Percentiles rank a stretch among this genome's conserved stretches.
Conservation (phyloP, 2,888 invertebrate genomes). For the Oxycera nigricornis region DNA sequence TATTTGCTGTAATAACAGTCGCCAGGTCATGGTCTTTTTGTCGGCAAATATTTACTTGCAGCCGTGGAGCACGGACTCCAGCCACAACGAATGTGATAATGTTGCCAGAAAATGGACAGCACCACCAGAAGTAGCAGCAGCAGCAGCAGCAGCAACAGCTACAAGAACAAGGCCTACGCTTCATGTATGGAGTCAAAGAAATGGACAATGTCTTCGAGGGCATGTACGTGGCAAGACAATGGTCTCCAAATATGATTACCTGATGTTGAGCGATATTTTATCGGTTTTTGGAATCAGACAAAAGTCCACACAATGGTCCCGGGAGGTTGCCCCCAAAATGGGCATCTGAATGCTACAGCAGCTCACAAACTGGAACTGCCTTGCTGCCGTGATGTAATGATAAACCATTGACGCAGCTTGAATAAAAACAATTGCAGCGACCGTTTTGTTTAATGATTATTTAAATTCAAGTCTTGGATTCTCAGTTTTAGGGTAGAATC, state of each 20-base stretch:
- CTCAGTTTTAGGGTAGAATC: not conserved
- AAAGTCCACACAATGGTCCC: not conserved
- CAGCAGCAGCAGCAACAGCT: not conserved
- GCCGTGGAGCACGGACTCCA: not conserved
- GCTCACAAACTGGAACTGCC: not conserved
- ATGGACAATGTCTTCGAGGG: slow-evolving; percentile 10
- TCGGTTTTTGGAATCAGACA: slow-evolving; percentile 33
- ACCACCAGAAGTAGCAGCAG: not conserved
- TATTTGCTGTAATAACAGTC: slow-evolving; percentile 42
- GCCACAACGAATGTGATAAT: not conserved
- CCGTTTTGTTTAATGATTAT: not conserved
- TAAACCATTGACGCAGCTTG: slow-evolving; percentile 31
- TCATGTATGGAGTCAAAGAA: not conserved
- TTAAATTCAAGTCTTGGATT: slow-evolving; percentile 28
- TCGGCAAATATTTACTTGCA: slow-evolving; percentile 41
- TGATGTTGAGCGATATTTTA: slow-evolving; percentile 28
- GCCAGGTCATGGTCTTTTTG: slow-evolving; percentile 37
- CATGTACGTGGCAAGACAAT: slow-evolving; percentile 36
- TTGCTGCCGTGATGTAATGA: slow-evolving; percentile 14
- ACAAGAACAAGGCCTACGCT: not conserved
- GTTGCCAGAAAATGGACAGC: not conserved
- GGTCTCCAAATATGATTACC: slow-evolving; percentile 34
- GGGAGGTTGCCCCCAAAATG: slow-evolving; percentile 18
- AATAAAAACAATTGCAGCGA: slow-evolving; percentile 17
- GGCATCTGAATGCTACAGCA: slow-evolving; percentile 19